phyloP scores from a whole-genome alignment of 2,888 invertebrate genomes.

The Epistrophella euchroma region DNA sequence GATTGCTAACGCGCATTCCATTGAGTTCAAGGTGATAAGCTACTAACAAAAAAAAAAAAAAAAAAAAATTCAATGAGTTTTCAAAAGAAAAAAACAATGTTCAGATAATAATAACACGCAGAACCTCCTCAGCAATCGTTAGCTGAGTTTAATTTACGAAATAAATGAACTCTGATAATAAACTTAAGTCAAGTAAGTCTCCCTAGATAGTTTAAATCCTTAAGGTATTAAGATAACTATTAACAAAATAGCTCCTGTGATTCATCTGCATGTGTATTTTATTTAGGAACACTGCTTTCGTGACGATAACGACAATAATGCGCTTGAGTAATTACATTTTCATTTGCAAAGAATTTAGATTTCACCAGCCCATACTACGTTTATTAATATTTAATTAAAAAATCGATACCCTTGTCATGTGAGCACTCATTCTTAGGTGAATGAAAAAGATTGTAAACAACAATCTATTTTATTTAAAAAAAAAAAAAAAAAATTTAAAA shows the following conservation, averaged over 20 bases:
- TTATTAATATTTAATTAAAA: slow-evolving; percentile 82
- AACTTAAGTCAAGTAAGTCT: slow-evolving; percentile 65
- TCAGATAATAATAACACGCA: slow-evolving; percentile 51
- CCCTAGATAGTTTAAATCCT: slow-evolving; percentile 19
- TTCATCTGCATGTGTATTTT: slow-evolving; percentile 66
- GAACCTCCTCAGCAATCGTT: slow-evolving; percentile 22
- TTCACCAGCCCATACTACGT: slow-evolving; percentile 39
- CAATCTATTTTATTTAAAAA: neutral
- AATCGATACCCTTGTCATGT: slow-evolving; percentile 81
- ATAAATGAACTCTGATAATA: slow-evolving; percentile 34
- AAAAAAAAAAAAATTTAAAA: neutral
- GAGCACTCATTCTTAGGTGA: slow-evolving; percentile 60
- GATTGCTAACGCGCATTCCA: slow-evolving; percentile 56
- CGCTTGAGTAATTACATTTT: slow-evolving; percentile 65
- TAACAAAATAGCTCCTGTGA: slow-evolving; percentile 36
- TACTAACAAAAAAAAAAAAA: slow-evolving; percentile 41
- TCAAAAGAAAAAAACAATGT: slow-evolving; percentile 49
- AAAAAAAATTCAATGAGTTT: slow-evolving; percentile 46
- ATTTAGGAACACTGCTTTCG: slow-evolving; percentile 53
- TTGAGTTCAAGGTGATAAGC: slow-evolving; percentile 72
- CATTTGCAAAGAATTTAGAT: slow-evolving; percentile 37
- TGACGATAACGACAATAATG: slow-evolving; percentile 59
- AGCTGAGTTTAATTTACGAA: slow-evolving; percentile 9
- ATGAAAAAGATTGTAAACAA: slow-evolving; percentile 57
- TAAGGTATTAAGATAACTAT: slow-evolving; percentile 24